Evolutionary conservation across 2,113 vertebrate genomes (phyloP).

Genomic region (Xiphophorus couchianus): DNA sequence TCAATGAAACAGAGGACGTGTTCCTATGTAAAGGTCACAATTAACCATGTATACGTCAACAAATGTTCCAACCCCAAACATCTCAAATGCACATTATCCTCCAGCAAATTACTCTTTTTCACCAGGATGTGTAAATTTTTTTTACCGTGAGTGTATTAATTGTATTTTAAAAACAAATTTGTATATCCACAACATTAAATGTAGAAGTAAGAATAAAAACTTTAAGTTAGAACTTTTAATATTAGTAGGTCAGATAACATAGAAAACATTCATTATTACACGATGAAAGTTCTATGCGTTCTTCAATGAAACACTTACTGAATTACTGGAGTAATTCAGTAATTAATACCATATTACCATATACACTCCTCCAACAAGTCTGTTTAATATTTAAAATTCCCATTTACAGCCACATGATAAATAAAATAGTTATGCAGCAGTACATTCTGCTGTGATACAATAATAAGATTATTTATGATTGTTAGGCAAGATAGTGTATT

Average conservation of each 20-base stretch:
- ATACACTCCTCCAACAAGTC: conserved; percentile 4
- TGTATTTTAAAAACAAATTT: background rate
- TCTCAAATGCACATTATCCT: background rate
- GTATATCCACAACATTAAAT: too few relatives aligned
- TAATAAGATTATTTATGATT: background rate
- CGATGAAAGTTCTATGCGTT: too few relatives aligned
- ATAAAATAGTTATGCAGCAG: conserved; percentile 1
- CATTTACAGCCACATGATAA: background rate
- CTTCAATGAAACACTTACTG: too few relatives aligned
- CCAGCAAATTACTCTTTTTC: background rate
- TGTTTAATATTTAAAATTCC: conserved; percentile 23
- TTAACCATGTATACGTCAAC: background rate
- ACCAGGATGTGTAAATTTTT: background rate
- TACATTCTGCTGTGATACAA: conserved; percentile 14
- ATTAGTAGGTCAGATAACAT: too few relatives aligned
- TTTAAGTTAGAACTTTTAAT: too few relatives aligned
- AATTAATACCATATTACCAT: background rate
- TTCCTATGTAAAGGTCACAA: conserved; percentile 9
- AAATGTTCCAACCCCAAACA: background rate
- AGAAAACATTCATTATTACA: too few relatives aligned
- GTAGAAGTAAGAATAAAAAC: too few relatives aligned
- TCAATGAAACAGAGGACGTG: conserved; percentile 26
- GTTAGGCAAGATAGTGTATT: too few relatives aligned
- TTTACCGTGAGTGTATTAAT: background rate
- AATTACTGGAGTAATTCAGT: too few relatives aligned